Evolutionary conservation across 37 sponge, comb jelly and placozoan species (phyloP).

Genomic region (Axinella damicornis): DNA sequence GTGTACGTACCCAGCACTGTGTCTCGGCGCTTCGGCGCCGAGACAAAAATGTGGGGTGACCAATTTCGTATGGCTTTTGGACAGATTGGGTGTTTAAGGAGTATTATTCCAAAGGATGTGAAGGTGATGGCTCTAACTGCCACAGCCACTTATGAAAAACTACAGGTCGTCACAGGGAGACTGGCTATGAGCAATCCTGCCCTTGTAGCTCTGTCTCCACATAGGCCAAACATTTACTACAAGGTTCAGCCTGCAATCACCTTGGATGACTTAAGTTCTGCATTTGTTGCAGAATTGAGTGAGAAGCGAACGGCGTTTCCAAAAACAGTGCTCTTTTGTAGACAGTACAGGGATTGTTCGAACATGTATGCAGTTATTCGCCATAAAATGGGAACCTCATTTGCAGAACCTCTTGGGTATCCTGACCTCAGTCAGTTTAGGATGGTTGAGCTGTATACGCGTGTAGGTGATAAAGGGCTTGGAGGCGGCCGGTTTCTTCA

Average conservation of each 20-base stretch:
- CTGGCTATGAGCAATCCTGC: constrained; percentile 16
- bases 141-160: constrained; percentile 46
- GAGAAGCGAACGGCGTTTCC: no score
- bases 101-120: constrained; percentile 44
- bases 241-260: background rate
- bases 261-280: background rate
- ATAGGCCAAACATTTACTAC: constrained; percentile 27
- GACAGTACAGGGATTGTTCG: background rate
- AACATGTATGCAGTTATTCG: no score
- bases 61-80: constrained; percentile 49
- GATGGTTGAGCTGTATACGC: constrained; percentile 15
- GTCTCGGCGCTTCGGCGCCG: no score
- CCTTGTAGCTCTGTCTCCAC: constrained; percentile 37
- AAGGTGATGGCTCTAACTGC: constrained; percentile 43
- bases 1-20: no score
- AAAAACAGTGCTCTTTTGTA: background rate
- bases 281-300: no score
- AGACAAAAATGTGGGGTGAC: constrained; percentile 53
- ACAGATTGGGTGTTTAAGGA: constrained; percentile 37
- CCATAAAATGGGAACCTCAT: background rate
- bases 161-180: background rate
- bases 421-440: constrained; percentile 6
- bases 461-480: no score
- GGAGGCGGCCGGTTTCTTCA: no score
- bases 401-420: constrained; percentile 1